Conservation (phyloP, 2,888 invertebrate genomes). For the Lasioglossum morio region DNA sequence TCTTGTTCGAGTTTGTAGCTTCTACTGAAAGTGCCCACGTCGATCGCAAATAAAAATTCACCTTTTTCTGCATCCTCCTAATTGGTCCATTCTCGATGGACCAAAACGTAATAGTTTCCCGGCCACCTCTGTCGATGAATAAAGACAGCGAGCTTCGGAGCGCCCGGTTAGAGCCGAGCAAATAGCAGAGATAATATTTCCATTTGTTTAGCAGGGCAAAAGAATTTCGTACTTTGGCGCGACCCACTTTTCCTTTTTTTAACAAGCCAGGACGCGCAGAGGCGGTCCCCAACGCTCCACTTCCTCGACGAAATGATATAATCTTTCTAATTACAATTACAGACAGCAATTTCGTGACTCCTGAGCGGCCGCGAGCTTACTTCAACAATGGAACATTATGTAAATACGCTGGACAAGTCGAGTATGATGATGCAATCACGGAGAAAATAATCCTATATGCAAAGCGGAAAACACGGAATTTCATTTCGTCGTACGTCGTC, state of each 20-base stretch:
- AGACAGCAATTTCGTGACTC: background rate
- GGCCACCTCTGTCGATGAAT: background rate
- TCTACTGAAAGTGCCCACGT: background rate
- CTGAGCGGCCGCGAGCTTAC: background rate
- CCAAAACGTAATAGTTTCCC: background rate
- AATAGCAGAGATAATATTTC: background rate
- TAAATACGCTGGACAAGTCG: background rate
- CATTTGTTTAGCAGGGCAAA: background rate
- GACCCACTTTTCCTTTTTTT: background rate
- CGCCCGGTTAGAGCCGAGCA: background rate
- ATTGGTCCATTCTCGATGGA: background rate
- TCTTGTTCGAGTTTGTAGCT: background rate
- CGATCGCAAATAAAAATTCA: no score
- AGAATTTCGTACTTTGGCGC: no score
- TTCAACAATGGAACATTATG: background rate
- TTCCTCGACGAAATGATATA: background rate
- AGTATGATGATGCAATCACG: background rate
- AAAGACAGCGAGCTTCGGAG: slow-evolving; percentile 16
- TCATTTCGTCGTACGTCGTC: background rate
- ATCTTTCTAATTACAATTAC: background rate
- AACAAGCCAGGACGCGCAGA: background rate
- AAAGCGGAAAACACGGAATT: background rate
- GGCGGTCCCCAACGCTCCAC: background rate
- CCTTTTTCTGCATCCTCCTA: no score
- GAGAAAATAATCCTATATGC: background rate